Evolutionary conservation across 2,888 invertebrate species (phyloP).

Genomic region (Acronicta aceris): DNA sequence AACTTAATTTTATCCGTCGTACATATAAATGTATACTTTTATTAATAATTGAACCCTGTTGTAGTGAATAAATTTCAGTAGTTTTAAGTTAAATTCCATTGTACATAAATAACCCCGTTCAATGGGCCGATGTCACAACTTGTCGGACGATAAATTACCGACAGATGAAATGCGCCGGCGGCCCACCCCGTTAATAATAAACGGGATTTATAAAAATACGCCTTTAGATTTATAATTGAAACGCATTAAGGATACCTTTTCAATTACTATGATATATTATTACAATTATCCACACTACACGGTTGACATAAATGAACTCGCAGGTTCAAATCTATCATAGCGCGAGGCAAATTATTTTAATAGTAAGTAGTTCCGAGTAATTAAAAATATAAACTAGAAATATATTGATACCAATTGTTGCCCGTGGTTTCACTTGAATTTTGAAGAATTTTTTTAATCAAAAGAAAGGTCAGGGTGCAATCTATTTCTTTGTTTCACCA

Average conservation of each 20-base stretch:
- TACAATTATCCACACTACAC: background rate
- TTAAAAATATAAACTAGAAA: too few relatives aligned
- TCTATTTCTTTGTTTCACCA: too few relatives aligned
- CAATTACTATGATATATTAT: conserved; percentile 39
- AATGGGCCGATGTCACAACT: conserved; percentile 70
- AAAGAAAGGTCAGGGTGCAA: too few relatives aligned
- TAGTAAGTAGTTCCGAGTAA: too few relatives aligned
- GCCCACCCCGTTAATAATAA: conserved; percentile 59
- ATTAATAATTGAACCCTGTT: conserved; percentile 50
- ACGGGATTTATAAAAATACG: conserved; percentile 50
- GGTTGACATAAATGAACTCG: too few relatives aligned
- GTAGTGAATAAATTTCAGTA: conserved; percentile 55
- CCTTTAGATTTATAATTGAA: conserved; percentile 50
- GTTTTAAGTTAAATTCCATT: conserved; percentile 61
- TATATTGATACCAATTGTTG: too few relatives aligned
- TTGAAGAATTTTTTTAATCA: too few relatives aligned
- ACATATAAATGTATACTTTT: conserved; percentile 53
- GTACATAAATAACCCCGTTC: conserved; percentile 68
- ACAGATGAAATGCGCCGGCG: conserved; percentile 70
- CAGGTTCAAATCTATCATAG: too few relatives aligned
- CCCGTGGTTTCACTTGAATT: too few relatives aligned
- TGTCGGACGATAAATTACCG: conserved; percentile 73
- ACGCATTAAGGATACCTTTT: conserved; percentile 45
- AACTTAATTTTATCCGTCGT: conserved; percentile 28
- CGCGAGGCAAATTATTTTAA: too few relatives aligned